Percentiles rank a stretch among this genome's conserved stretches.
These are phyloP conservation scores for Pseudomyrmex pallidus DNA, from an alignment of 1,140 invertebrate genomes.

Conservation along the genomic window DNA sequence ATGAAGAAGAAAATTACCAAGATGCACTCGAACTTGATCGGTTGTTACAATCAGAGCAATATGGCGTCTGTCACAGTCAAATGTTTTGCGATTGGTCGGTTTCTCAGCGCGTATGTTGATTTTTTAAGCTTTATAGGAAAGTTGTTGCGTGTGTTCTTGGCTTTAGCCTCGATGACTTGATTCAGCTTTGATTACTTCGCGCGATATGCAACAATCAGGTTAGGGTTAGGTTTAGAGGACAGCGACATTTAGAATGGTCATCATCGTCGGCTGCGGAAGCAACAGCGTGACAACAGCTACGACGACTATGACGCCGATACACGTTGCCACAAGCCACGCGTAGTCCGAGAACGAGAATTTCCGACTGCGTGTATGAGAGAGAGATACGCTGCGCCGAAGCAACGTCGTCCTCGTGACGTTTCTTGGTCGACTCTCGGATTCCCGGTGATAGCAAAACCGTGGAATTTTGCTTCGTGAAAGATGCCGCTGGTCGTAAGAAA, in stretches of 20 bases:
- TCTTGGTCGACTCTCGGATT: neutral
- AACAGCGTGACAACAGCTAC: neutral
- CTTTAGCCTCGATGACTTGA: slow-evolving; percentile 1
- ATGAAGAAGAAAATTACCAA: no score
- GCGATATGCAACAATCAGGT: slow-evolving; percentile 70
- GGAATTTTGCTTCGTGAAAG: slow-evolving; percentile 28
- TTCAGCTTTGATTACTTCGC: slow-evolving; percentile 54
- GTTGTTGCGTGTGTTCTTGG: slow-evolving; percentile 66
- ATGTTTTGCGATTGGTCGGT: no score
- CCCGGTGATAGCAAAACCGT: neutral
- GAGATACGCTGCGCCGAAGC: neutral
- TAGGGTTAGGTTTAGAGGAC: slow-evolving; percentile 60
- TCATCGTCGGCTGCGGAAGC: neutral
- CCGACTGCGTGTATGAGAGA: neutral
- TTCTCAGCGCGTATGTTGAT: no score
- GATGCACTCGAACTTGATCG: no score
- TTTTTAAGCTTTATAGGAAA: no score
- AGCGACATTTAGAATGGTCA: neutral
- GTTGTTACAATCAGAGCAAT: no score
- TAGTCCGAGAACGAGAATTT: slow-evolving; percentile 18
- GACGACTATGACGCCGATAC: slow-evolving; percentile 39
- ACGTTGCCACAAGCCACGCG: slow-evolving; percentile 46
- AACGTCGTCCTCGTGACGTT: slow-evolving; percentile 27
- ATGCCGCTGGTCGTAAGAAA: slow-evolving; percentile 82
- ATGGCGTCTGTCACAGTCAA: no score